Evolutionary conservation across 2,888 invertebrate genomes (phyloP).

Genomic region (Phaedon cochleariae): DNA sequence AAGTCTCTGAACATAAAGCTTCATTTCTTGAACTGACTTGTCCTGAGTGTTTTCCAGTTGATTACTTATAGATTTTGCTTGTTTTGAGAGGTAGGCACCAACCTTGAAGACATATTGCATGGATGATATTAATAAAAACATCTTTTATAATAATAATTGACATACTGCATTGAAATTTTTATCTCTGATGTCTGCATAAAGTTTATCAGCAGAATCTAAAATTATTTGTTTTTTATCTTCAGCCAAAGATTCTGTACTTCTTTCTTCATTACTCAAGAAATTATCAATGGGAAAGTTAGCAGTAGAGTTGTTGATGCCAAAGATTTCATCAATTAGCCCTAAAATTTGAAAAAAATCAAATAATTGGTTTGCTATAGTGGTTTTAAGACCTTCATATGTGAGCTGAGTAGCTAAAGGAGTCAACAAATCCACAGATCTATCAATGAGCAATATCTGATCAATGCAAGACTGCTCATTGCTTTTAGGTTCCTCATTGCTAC

Average conservation of each 20-base stretch:
- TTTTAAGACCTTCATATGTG: constrained; percentile 94
- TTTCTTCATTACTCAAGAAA: constrained; percentile 76
- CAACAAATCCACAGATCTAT: constrained; percentile 90
- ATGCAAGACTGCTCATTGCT: constrained; percentile 65
- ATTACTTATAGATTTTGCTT: constrained; percentile 85
- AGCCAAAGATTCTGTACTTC: constrained; percentile 66
- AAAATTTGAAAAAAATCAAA: constrained; percentile 14
- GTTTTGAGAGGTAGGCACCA: constrained; percentile 83
- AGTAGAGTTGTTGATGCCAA: constrained; percentile 82
- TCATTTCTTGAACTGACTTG: constrained; percentile 94
- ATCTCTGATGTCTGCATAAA: constrained; percentile 90
- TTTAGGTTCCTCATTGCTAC: constrained; percentile 58
- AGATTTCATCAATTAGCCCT: constrained; percentile 93
- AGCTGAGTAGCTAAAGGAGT: constrained; percentile 93
- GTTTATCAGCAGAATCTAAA: constrained; percentile 87
- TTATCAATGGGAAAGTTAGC: constrained; percentile 87
- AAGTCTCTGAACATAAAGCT: constrained; percentile 88
- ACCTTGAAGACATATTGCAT: constrained; percentile 63
- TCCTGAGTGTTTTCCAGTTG: constrained; percentile 88
- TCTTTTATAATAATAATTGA: constrained; percentile 4
- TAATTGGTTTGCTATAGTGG: too few relatives aligned
- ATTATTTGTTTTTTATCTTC: constrained; percentile 78
- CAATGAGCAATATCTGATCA: constrained; percentile 89
- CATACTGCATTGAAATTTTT: constrained; percentile 86
- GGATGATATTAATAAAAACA: not conserved